Evolutionary conservation across 1,140 invertebrate species (phyloP).

Genomic region (Diachasma alloeum): DNA sequence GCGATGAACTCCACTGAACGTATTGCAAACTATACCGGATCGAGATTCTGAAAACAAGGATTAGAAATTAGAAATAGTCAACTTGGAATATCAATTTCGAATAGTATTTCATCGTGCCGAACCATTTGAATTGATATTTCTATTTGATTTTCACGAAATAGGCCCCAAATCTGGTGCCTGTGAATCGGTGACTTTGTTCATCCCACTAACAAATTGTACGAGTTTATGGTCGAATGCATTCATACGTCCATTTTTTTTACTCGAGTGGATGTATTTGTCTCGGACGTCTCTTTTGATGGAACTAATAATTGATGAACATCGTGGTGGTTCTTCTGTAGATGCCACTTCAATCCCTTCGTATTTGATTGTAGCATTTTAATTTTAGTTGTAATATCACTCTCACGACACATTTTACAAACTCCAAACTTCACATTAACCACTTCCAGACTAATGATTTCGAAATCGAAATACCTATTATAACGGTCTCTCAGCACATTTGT

Average conservation of each 20-base stretch:
- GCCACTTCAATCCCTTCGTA: background rate
- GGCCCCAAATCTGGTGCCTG: too few relatives aligned
- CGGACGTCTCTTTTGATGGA: background rate
- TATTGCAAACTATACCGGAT: background rate
- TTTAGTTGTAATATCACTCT: background rate
- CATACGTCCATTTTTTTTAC: background rate
- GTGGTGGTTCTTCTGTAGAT: background rate
- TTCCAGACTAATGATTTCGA: too few relatives aligned
- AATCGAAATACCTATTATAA: too few relatives aligned
- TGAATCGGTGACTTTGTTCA: too few relatives aligned
- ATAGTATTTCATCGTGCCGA: background rate
- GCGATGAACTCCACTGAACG: background rate
- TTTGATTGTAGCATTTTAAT: background rate
- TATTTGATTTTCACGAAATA: too few relatives aligned
- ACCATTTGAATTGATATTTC: too few relatives aligned
- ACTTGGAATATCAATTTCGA: background rate
- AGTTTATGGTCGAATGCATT: background rate
- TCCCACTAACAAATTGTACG: too few relatives aligned
- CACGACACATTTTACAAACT: background rate
- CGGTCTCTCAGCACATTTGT: too few relatives aligned
- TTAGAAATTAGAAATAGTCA: too few relatives aligned
- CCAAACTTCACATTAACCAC: too few relatives aligned
- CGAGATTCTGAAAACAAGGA: background rate
- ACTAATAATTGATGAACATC: background rate
- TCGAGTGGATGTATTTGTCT: background rate